Percentiles rank a stretch among this genome's conserved stretches.
These are phyloP conservation scores for Trachelus troglodyta DNA, from an alignment of 2,888 invertebrate species.

Conservation along the genomic window DNA sequence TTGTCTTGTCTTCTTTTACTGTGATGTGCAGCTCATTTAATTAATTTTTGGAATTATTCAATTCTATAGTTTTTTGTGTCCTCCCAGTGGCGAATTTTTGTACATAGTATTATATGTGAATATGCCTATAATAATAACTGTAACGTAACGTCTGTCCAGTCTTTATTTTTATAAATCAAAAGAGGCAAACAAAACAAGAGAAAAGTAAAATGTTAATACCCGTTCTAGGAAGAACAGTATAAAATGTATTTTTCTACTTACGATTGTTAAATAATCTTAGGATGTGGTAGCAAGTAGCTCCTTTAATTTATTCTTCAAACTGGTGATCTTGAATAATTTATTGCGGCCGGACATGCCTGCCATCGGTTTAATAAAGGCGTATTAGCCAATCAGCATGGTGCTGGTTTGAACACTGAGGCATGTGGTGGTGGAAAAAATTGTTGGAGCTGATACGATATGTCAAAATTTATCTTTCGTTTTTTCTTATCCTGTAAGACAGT, in stretches of 20 bases:
- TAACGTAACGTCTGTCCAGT: background rate
- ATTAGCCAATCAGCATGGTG: too few species aligned
- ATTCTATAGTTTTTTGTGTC: background rate
- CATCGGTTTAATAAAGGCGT: background rate
- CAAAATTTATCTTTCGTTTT: background rate
- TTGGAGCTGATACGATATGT: background rate
- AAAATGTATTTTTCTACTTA: background rate
- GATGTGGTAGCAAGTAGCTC: background rate
- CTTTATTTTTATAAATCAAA: background rate
- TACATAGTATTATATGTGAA: background rate
- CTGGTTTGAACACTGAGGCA: background rate
- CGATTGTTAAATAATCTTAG: background rate
- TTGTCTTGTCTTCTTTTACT: background rate
- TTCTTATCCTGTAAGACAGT: background rate
- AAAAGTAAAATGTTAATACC: background rate
- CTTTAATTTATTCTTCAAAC: background rate
- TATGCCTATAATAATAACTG: background rate
- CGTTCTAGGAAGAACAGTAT: background rate
- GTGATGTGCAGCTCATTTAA: background rate
- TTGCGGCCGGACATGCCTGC: background rate
- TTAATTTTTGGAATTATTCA: background rate
- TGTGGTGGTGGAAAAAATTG: background rate
- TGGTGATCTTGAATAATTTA: background rate
- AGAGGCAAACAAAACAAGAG: background rate
- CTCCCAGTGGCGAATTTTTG: background rate